Evolutionary conservation across 2,888 invertebrate species (phyloP), one percentile per base, ranked within the genome.

Genomic region (Plusia festucae): DNA sequence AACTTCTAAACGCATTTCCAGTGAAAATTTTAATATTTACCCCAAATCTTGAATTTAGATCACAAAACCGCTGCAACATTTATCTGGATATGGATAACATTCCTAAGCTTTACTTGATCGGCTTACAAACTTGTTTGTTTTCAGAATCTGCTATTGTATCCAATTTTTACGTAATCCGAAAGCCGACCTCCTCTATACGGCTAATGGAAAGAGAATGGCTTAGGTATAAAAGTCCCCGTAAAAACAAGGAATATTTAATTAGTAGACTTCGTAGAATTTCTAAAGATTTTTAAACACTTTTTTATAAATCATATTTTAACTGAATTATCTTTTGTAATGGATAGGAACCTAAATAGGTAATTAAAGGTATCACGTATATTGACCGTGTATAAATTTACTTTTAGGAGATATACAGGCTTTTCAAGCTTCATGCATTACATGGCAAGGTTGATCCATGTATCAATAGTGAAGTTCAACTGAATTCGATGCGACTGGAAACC

Each of bases 71-170:
- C 40, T 40, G 13, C 34, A 34, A 5, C 40, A 40, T n/a, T 3
- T 40, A 40, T 40, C n/a, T n/a, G 6, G 5, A 5, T n/a, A n/a
- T n/a, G 40, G n/a, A 40, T 40, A 34, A 34, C 34, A 40, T 40
- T 7, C 40, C n/a, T n/a, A 40, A 40, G 40, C 40, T 40, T 40
- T n/a, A 1, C 6, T n/a, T n/a, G 40, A 40, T 40, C 40, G 40
- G 40, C 40, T 40, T 40, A n/a, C n/a, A 40, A 40, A 40, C 6
- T n/a, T 40, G n/a, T 40, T 40, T n/a, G 40, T 40, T 40, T 40
- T 40, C 40, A 40, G n/a, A n/a, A 6, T 5, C 40, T n/a, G 40
- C 40, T n/a, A 15, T 15, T 13, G 6, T 5, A 4, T 40, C n/a
- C 40, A 6, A 40, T 40, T 40, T 40, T 40, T 40, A 15, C 40